These are phyloP conservation scores for Lerema accius DNA, from an alignment of 1,140 invertebrate genomes.

Conservation along the genomic window DNA sequence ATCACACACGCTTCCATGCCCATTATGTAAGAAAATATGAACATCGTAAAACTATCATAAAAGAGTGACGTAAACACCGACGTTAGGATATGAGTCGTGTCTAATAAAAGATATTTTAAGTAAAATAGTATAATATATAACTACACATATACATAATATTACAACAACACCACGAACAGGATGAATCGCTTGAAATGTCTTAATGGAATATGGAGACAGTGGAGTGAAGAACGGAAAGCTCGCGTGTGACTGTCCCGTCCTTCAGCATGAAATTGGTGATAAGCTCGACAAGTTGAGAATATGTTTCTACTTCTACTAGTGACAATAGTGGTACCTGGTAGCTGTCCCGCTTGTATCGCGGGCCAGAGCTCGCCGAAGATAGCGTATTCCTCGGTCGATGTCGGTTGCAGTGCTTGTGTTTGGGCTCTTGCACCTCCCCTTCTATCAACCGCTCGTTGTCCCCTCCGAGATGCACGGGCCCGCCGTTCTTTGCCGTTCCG, in stretches of 20 bases:
- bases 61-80: constrained; percentile 25
- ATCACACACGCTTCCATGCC: constrained; percentile 44
- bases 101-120: constrained; percentile 47
- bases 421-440: constrained; percentile 56
- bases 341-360: constrained; percentile 80
- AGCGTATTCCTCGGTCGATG: constrained; percentile 66
- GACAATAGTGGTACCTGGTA: constrained; percentile 69
- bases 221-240: constrained; percentile 15
- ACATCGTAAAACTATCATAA: constrained; percentile 28
- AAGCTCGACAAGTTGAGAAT: constrained; percentile 19
- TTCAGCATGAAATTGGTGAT: constrained; percentile 24
- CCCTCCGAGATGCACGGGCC: constrained; percentile 59
- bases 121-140: constrained; percentile 46
- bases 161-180: constrained; percentile 36
- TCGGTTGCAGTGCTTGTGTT: constrained; percentile 67
- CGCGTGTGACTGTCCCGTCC: constrained; percentile 44
- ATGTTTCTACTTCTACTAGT: constrained; percentile 19
- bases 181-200: constrained; percentile 13
- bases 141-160: constrained; percentile 43
- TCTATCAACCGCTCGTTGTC: constrained; percentile 74
- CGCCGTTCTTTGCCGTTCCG: constrained; percentile 62
- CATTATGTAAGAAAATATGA: constrained; percentile 20
- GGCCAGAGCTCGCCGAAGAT: constrained; percentile 71
- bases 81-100: constrained; percentile 40
- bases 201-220: constrained; percentile 1